A percentile compares a stretch with the other conserved stretches of the same genome.
Conservation (phyloP, 1,140 invertebrate species). For the Philaenus spumarius region DNA sequence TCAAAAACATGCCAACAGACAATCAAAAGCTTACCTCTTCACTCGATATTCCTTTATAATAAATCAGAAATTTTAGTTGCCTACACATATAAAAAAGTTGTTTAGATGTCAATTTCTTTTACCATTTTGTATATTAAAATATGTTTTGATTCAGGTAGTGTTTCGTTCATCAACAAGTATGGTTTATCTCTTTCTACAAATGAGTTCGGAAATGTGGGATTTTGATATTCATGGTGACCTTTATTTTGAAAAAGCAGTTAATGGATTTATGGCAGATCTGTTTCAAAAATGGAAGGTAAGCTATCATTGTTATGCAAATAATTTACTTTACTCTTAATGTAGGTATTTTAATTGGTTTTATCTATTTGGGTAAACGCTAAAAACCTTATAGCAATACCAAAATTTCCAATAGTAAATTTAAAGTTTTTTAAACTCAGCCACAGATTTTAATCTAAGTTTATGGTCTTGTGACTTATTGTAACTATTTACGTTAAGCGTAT, state of each 20-base stretch:
- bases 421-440: constrained; percentile 2
- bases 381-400: not conserved
- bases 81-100: no score
- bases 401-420: no score
- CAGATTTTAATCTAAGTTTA: no score
- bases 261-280: constrained; percentile 94
- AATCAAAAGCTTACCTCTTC: no score
- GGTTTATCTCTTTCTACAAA: constrained; percentile 96
- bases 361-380: not conserved
- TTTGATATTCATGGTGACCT: constrained; percentile 98
- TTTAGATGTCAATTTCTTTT: no score
- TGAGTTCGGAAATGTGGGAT: constrained; percentile 99
- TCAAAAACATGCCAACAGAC: no score
- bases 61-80: no score
- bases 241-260: constrained; percentile 94
- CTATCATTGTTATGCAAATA: not conserved
- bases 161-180: constrained; percentile 95
- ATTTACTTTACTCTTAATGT: no score
- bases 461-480: no score
- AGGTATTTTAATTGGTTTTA: not conserved
- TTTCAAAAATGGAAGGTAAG: constrained; percentile 93
- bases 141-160: constrained; percentile 74
- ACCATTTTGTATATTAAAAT: no score
- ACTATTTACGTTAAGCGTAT: no score
- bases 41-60: no score